Base-by-base conservation (phyloP, 2,113 vertebrate genomes). In the Rallus limicola region DNA sequence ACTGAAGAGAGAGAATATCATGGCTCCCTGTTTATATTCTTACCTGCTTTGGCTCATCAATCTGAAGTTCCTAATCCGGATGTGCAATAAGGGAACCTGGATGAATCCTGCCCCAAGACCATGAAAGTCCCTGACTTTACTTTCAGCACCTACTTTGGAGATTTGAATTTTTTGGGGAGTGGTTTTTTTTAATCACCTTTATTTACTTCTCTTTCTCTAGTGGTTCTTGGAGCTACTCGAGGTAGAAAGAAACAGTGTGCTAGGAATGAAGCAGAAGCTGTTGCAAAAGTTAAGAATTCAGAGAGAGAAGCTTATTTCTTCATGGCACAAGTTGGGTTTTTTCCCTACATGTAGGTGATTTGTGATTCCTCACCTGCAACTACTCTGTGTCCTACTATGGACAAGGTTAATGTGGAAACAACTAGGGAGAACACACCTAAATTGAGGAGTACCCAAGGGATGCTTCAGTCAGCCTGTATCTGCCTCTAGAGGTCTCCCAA, bases 401-500 rank as follows among this genome's bases (percentile, higher is more conserved):
- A 15, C 50, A 70, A 70, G 28, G 3, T 60, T 23, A 48, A 13
- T 4, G 6, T 28, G 67, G 31, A 60, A 85, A 69, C n/a, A 9
- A 25, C 4, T 3, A 65, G 23, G 34, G 29, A 81, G n/a, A 59
- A 19, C 16, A 8, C 6, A 40, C 11, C 10, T 59, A 62, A 40
- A 55, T 7, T 0, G 25, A 65, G 70, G 23, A 23, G 50, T 91
- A 26, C n/a, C 17, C 17, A 53, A 58, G 28, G 25, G 33, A 52
- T 33, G 34, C 26, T 80, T 52, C 60, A 36, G 8, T 55, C 70
- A 58, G n/a, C 10, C 46, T 52, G 2, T 31, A 8, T 63, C 63
- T 94, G 60, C 92, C 94, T 88, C 82, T 90, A 96, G 92, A 88
- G 67, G 71, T 94, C 93, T 94, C 92, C 75, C 82, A 90, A 68